Evolutionary conservation across 2,113 vertebrate species (phyloP), one percentile per base, ranked within the genome.

Genomic region (Castor canadensis): DNA sequence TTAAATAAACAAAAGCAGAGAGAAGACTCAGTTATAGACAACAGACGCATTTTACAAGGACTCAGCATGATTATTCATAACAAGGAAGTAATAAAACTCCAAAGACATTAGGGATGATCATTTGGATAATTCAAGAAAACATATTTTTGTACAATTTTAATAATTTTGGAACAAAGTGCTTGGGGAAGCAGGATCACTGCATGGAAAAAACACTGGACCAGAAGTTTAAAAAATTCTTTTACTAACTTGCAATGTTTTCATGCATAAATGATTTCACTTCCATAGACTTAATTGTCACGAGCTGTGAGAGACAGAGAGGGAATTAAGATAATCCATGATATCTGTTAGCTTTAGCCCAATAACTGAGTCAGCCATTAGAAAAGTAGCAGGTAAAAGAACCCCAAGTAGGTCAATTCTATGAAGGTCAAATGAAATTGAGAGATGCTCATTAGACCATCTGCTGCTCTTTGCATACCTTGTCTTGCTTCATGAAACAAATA

Each of bases 201-300:
- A 62, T 54, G 52, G 72, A 73, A 77, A 75, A 15, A 75, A 52
- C 9, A 64, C 3, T 69, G 38, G 43, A 43, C 26, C 67, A 32
- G 19, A 43, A 95, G 64, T 76, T 80, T 92, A 94, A 52, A 69
- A 80, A 69, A 30, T 30, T 81, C 67, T 75, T 94, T 90, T 20
- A 22, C 64, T 85, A 80, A 52, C 35, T 40, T 20, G 26, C 26
- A 86, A 24, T 49, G 26, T 35, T 38, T 81, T 32, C 40, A 76
- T 66, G 58, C 20, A 81, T 32, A 85, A 82, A 47, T 88, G 93
- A 95, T 87, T 88, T 67, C 45, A 85, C 3, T 64, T 86, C 20
- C 52, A 16, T 32, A 77, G 5, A 84, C 24, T 49, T 38, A 64
- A 77, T 0, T 87, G 89, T 91, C 12, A 83, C 85, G 77, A 82